Conservation (phyloP, 1,140 invertebrate genomes). For the Caenorhabditis brenneri region DNA sequence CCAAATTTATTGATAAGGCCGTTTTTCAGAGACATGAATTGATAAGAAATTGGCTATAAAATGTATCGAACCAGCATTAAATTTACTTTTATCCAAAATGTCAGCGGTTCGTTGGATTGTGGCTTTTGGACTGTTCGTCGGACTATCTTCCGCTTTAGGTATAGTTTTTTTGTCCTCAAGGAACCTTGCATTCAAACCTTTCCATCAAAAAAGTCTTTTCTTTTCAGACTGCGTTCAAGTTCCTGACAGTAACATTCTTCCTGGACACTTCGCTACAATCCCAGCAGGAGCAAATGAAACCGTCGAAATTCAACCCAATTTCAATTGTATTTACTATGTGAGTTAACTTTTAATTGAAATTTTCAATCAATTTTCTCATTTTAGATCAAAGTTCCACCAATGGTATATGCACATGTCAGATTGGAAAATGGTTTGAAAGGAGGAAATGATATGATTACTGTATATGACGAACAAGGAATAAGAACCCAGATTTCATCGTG, state of each 20-base stretch:
- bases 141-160: neutral
- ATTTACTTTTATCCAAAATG: neutral
- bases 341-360: neutral
- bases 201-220: too few species aligned
- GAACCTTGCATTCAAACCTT: too few species aligned
- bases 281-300: neutral
- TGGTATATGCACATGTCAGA: neutral
- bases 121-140: neutral
- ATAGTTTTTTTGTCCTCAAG: too few species aligned
- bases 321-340: neutral
- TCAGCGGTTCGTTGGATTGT: neutral
- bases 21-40: neutral
- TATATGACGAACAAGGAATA: neutral
- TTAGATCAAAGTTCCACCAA: neutral
- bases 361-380: neutral
- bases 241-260: neutral
- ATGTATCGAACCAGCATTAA: neutral
- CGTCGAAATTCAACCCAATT: neutral
- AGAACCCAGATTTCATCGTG: neutral
- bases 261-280: neutral
- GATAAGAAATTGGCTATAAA: neutral
- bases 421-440: constrained; percentile 4
- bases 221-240: neutral
- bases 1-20: too few species aligned
- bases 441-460: constrained; percentile 5